Evolutionary conservation across 2,888 invertebrate species (phyloP).

Genomic region (Scelioninae gen. 1): DNA sequence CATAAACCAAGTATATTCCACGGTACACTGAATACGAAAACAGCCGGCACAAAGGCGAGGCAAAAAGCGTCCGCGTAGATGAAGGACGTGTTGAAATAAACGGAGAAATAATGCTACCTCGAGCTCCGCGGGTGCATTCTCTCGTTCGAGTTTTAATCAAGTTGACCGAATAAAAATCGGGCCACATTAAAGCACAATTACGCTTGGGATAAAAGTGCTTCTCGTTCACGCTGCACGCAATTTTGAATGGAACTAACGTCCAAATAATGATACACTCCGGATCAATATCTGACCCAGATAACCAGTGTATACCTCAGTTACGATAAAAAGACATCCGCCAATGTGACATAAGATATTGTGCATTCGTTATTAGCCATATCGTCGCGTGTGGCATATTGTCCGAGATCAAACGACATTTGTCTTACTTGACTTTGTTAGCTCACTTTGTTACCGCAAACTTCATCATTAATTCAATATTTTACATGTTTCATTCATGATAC

Average conservation of each 20-base stretch:
- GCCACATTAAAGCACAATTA: slow-evolving; percentile 22
- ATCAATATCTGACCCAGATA: slow-evolving; percentile 54
- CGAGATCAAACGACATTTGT: slow-evolving; percentile 46
- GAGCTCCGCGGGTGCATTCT: slow-evolving; percentile 5
- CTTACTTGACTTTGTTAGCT: slow-evolving; percentile 48
- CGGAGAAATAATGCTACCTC: slow-evolving; percentile 46
- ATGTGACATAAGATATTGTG: slow-evolving; percentile 49
- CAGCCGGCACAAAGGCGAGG: slow-evolving; percentile 31
- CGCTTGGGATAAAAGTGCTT: too few relatives aligned
- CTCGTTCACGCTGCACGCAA: too few relatives aligned
- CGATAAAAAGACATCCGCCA: slow-evolving; percentile 52
- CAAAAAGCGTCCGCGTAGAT: slow-evolving; percentile 33
- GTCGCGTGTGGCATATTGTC: slow-evolving; percentile 63
- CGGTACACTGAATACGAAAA: slow-evolving; percentile 51
- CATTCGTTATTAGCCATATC: slow-evolving; percentile 43
- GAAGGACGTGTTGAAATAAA: slow-evolving; percentile 53
- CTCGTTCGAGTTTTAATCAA: slow-evolving; percentile 37
- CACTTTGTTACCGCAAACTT: slow-evolving; percentile 36
- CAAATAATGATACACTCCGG: slow-evolving; percentile 44
- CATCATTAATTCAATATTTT: slow-evolving; percentile 33
- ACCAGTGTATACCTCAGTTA: slow-evolving; percentile 20
- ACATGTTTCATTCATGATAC: slow-evolving; percentile 6
- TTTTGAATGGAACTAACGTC: slow-evolving; percentile 15
- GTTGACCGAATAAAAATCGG: slow-evolving; percentile 32
- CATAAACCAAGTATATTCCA: slow-evolving; percentile 51